A percentile compares a stretch with the other conserved stretches of the same genome.
Evolutionary conservation across 2,888 invertebrate species (phyloP).

Genomic region (Sicus ferrugineus): DNA sequence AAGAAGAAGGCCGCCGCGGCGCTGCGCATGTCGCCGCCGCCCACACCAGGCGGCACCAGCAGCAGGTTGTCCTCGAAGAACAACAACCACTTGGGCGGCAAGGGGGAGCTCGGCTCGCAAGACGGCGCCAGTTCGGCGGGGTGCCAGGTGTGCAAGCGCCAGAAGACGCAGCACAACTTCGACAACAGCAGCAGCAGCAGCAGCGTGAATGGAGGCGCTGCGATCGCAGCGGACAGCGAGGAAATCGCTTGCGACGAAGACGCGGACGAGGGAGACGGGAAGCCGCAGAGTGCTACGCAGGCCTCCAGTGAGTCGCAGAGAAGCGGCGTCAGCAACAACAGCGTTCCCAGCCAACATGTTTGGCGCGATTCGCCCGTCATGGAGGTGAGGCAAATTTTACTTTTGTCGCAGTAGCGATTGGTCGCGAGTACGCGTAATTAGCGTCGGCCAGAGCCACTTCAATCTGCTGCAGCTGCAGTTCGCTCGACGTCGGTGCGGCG

Average conservation of each 20-base stretch:
- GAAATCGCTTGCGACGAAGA: slow-evolving; percentile 25
- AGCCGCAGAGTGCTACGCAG: slow-evolving; percentile 28
- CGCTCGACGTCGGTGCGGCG: no score
- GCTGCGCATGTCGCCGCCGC: slow-evolving; percentile 34
- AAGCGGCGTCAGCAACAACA: no score
- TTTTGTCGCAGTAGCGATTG: no score
- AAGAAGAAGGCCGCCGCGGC: slow-evolving; percentile 48
- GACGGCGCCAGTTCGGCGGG: slow-evolving; percentile 38
- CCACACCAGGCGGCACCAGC: slow-evolving; percentile 21
- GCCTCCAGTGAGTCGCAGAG: not conserved
- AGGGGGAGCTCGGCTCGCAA: not conserved
- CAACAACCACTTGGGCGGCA: slow-evolving; percentile 34
- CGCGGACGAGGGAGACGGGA: slow-evolving; percentile 37
- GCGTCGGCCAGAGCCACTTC: no score
- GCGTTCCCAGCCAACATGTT: not conserved
- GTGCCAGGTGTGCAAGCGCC: slow-evolving; percentile 64
- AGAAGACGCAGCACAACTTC: slow-evolving; percentile 63
- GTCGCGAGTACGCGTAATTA: no score
- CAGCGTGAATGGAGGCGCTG: slow-evolving; percentile 26
- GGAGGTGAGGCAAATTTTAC: not conserved
- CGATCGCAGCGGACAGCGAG: not conserved
- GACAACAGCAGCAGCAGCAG: not conserved
- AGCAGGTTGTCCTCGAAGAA: slow-evolving; percentile 37
- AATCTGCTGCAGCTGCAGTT: no score
- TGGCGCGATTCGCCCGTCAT: not conserved